Evolutionary conservation across 2,888 invertebrate species (phyloP).

Genomic region (Formica aserva): DNA sequence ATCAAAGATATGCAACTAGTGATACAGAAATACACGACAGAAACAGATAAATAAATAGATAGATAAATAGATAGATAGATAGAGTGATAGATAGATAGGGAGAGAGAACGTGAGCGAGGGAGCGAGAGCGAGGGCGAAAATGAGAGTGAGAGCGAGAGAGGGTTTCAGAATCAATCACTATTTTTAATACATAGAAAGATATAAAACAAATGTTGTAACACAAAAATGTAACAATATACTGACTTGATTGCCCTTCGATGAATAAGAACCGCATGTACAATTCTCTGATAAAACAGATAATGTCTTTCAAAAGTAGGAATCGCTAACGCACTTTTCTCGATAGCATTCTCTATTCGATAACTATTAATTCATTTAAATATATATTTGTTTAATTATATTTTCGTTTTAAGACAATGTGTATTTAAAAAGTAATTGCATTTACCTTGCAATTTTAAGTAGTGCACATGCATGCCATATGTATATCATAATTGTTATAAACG

Average conservation of each 20-base stretch:
- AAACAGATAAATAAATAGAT: neutral
- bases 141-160: neutral
- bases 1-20: neutral
- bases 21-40: neutral
- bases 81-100: too few species aligned
- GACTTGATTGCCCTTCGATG: conserved; percentile 15
- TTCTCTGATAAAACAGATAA: neutral
- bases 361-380: neutral
- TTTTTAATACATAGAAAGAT: neutral
- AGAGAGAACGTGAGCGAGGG: too few species aligned
- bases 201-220: neutral
- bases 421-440: neutral
- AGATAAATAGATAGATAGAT: neutral
- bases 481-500: neutral
- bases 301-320: neutral
- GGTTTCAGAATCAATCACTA: neutral
- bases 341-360: neutral
- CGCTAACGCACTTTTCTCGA: neutral
- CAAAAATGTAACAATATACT: conserved; percentile 19
- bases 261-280: conserved; percentile 19
- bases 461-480: conserved; percentile 13
- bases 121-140: neutral
- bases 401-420: conserved; percentile 13
- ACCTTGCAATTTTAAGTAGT: conserved; percentile 35
- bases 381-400: neutral